Evolutionary conservation across 2,888 invertebrate species (phyloP), one percentile per base, ranked within the genome.

Genomic region (Leptinotarsa tumamoca): DNA sequence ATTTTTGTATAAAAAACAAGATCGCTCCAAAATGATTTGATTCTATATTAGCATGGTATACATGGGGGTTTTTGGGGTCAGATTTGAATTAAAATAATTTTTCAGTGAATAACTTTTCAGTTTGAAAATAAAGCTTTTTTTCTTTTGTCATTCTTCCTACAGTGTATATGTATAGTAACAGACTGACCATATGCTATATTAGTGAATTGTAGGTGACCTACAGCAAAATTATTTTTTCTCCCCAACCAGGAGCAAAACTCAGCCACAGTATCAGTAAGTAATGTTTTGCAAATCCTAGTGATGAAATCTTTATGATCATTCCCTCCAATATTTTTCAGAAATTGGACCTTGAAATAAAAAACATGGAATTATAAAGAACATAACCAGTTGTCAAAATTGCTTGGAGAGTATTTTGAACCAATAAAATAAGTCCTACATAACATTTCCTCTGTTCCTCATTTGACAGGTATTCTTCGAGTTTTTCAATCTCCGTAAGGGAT

Each of bases 181-280:
- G 54, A 18, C 67, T 43, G 49, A 67, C 67, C 67, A 67, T 15
- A 67, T 67, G 67, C 67, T 67, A 43, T 2, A 27, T 15, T 67
- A 67, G 49, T 67, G 33, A 23, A 67, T 18, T 67, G 67, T 67
- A 67, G 49, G n/a, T 67, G 67, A 67, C 67, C 67, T 67, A 67
- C 49, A 43, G 67, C 67, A 43, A 67, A 67, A 17, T 67, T 43
- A 67, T 43, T 67, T 17, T 49, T 67, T 17, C 67, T 67, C 15
- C 67, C 67, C 49, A 67, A 49, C 67, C 67, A 67, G 67, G 67
- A 67, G 67, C 67, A 67, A 67, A 67, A 49, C 43, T 67, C 67
- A 49, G 43, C 67, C 33, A 67, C 33, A 43, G 49, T 15, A 67
- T 67, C 49, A 49, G 67, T 67, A 5, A 49, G 67, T 67, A 49